These are phyloP conservation scores for Myiothlypis chrysogaster DNA, from an alignment of 2,797 vertebrate genomes.

Conservation along the genomic window DNA sequence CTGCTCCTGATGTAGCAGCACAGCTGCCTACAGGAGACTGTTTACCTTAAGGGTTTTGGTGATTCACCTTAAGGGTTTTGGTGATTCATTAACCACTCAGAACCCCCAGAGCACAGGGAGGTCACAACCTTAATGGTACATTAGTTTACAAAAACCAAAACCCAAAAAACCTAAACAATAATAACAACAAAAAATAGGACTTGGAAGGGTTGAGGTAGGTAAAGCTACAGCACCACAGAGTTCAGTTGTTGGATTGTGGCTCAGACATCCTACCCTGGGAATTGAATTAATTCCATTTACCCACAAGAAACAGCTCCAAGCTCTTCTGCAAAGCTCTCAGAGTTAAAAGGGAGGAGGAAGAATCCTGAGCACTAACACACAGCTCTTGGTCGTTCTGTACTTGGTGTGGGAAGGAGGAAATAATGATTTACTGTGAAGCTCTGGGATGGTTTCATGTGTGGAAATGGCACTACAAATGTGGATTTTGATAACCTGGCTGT, in stretches of 20 bases:
- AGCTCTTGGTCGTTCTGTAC: not conserved
- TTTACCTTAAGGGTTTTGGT: not conserved
- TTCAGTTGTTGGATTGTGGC: not conserved
- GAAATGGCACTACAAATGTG: not conserved
- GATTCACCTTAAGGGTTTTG: not conserved
- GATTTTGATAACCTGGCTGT: not conserved
- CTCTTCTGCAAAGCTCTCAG: not conserved
- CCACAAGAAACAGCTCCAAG: not conserved
- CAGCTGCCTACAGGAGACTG: not conserved
- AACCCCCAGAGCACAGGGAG: not conserved
- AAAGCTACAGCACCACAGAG: not conserved
- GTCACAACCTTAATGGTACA: not conserved
- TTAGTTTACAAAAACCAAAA: not conserved
- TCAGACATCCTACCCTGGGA: accelerated
- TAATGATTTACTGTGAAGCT: not conserved
- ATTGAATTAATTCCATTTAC: not conserved
- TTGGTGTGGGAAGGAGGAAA: not conserved
- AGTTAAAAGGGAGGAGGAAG: not conserved
- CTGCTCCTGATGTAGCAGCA: not conserved
- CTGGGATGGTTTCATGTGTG: not conserved
- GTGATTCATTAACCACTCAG: not conserved
- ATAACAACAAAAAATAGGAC: not conserved
- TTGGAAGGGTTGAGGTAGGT: not conserved
- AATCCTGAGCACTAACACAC: not conserved
- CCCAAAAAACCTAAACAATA: not conserved